These are phyloP conservation scores for Euglossa dilemma DNA, from an alignment of 1,140 invertebrate genomes.

Conservation along the genomic window DNA sequence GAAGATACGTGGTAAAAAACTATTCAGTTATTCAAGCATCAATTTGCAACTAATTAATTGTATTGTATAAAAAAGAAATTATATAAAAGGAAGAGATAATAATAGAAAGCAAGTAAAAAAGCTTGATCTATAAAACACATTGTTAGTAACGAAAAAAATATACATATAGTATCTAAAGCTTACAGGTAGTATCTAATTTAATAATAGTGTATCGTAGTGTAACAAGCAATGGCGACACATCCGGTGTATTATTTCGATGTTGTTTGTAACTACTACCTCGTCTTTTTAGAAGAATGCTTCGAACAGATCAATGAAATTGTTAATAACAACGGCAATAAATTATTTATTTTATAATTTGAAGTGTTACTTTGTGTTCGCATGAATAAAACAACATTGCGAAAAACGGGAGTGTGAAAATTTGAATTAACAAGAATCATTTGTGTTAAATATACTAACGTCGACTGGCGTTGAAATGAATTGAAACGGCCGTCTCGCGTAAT, in stretches of 20 bases:
- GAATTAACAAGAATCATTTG: slow-evolving; percentile 21
- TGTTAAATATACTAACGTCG: background rate
- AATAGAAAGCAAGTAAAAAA: background rate
- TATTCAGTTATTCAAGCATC: background rate
- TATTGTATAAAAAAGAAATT: background rate
- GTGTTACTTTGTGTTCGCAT: background rate
- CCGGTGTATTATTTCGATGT: slow-evolving; percentile 31
- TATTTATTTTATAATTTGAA: background rate
- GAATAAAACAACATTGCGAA: background rate
- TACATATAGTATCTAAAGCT: background rate
- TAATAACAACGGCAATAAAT: background rate
- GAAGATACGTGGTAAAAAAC: background rate
- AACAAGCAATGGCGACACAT: slow-evolving; percentile 47
- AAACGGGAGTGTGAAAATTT: slow-evolving; percentile 2
- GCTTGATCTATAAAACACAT: background rate
- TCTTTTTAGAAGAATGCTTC: background rate
- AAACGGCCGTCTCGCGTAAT: background rate
- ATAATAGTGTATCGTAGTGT: slow-evolving; percentile 14
- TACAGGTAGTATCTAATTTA: slow-evolving; percentile 16
- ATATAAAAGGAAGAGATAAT: no score
- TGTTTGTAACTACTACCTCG: slow-evolving; percentile 8
- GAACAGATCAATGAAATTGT: background rate
- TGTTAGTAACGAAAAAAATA: background rate
- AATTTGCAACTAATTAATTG: background rate
- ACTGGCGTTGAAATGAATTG: background rate